These are phyloP conservation scores for Trissoscelio sp. DNA, from an alignment of 2,888 invertebrate genomes.

Conservation along the genomic window DNA sequence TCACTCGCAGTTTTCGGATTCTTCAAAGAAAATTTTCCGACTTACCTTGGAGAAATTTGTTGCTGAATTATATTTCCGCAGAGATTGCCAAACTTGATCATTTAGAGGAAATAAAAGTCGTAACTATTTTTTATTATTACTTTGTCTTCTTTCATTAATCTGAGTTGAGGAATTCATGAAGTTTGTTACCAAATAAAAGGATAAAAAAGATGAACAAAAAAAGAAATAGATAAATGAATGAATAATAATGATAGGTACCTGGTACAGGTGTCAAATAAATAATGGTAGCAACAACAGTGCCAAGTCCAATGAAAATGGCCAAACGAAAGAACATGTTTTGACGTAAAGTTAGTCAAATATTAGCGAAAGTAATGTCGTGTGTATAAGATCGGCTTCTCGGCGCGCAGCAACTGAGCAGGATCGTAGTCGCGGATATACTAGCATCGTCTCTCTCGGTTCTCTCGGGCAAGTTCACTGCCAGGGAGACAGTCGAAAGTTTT, in stretches of 20 bases:
- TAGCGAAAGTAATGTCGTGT: constrained; percentile 63
- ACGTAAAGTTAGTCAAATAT: constrained; percentile 44
- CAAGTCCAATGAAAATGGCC: constrained; percentile 87
- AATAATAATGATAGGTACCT: constrained; percentile 83
- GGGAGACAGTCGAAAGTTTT: constrained; percentile 75
- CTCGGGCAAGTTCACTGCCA: constrained; percentile 81
- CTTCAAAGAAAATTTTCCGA: too few relatives aligned
- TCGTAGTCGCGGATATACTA: constrained; percentile 80
- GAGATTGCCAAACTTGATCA: too few relatives aligned
- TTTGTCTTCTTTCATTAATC: too few relatives aligned
- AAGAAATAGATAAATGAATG: not conserved
- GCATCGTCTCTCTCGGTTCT: constrained; percentile 70
- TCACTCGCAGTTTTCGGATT: too few relatives aligned
- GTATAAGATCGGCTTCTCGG: constrained; percentile 43
- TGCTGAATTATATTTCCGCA: too few relatives aligned
- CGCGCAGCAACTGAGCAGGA: constrained; percentile 73
- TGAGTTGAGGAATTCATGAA: too few relatives aligned
- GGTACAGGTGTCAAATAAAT: constrained; percentile 90
- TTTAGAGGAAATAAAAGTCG: too few relatives aligned
- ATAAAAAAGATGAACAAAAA: too few relatives aligned
- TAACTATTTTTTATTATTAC: too few relatives aligned
- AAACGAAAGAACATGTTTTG: constrained; percentile 85
- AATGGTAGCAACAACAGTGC: constrained; percentile 88
- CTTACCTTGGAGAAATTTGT: too few relatives aligned
- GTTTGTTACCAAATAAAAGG: too few relatives aligned